Evolutionary conservation across 2,797 vertebrate species (phyloP).

Genomic region (Sebastes iracundus): DNA sequence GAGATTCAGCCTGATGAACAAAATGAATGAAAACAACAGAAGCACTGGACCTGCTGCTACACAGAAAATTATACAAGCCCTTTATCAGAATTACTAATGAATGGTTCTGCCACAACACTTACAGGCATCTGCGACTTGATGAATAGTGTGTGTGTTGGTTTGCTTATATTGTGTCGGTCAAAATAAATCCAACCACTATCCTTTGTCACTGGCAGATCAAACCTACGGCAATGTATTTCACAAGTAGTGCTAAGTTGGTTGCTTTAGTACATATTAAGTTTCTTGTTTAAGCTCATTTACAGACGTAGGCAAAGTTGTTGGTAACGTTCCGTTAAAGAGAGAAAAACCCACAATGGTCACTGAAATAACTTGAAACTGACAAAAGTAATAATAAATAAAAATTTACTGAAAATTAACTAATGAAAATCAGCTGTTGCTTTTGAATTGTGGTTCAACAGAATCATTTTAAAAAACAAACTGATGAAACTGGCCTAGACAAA

Average conservation of each 20-base stretch:
- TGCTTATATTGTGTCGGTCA: conserved; percentile 8
- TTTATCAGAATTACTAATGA: conserved; percentile 57
- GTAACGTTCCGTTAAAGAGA: no score
- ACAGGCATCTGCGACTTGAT: conserved; percentile 45
- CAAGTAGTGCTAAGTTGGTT: neutral
- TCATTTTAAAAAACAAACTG: no score
- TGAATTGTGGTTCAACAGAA: no score
- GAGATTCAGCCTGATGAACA: conserved; percentile 59
- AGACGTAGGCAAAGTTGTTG: no score
- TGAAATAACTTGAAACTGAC: no score
- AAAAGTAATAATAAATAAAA: no score
- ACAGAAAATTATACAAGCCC: conserved; percentile 41
- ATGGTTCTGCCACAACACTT: conserved; percentile 21
- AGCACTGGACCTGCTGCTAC: conserved; percentile 49
- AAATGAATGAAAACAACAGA: conserved; percentile 71
- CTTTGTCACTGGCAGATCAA: neutral
- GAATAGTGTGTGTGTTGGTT: conserved; percentile 7
- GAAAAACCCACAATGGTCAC: no score
- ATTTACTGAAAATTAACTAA: no score
- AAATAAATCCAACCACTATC: neutral
- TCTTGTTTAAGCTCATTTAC: neutral
- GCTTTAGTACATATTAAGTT: neutral
- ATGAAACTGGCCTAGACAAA: no score
- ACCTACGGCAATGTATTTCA: neutral
- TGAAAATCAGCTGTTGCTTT: no score